Evolutionary conservation across 2,888 invertebrate species (phyloP), one percentile per base, ranked within the genome.

Genomic region (Tupiocoris notatus): DNA sequence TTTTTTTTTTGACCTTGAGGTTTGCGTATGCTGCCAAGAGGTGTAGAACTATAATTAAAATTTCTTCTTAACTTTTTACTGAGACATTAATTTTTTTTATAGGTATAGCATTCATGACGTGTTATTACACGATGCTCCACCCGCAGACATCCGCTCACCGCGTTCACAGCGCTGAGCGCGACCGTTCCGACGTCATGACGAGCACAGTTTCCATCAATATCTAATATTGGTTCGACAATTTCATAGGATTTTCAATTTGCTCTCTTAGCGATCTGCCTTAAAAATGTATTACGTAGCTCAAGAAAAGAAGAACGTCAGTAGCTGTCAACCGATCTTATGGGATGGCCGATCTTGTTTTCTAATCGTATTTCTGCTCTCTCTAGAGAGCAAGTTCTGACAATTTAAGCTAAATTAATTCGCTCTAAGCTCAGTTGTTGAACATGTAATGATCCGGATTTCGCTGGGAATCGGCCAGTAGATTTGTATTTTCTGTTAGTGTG

Each of bases 101-200:
- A 75, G 75, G 75, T 2, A 86, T 92, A 74, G 81, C 86, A 1
- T 87, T 89, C 79, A 91, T 93, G 91, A 84, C 90, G 58, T 80
- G 91, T 0, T 93, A 93, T 83, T 93, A 93, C 82, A 86, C 67
- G 23, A 61, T 76, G n/a, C 68, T 76, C 24, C 76, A 76, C 22
- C 76, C 76, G 9, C 76, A 76, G 21, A 76, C 76, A 9, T 76
- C 76, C 17, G 62, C 62, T 12, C 59, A 68, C 7, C 61, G 76
- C 18, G 63, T 68, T 56, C 67, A 76, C 22, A 62, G 39, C 23
- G 75, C 66, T 16, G 76, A 76, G 7, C 23, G 57, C 2, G 63
- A 25, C 12, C 64, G 62, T 16, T 61, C 68, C 23, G 76, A 76
- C 22, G 63, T 68, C 18, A 61, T 61, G 67, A 70, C 76, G 1